Evolutionary conservation across 2,113 vertebrate genomes (phyloP).

Genomic region (Oreochromis niloticus): DNA sequence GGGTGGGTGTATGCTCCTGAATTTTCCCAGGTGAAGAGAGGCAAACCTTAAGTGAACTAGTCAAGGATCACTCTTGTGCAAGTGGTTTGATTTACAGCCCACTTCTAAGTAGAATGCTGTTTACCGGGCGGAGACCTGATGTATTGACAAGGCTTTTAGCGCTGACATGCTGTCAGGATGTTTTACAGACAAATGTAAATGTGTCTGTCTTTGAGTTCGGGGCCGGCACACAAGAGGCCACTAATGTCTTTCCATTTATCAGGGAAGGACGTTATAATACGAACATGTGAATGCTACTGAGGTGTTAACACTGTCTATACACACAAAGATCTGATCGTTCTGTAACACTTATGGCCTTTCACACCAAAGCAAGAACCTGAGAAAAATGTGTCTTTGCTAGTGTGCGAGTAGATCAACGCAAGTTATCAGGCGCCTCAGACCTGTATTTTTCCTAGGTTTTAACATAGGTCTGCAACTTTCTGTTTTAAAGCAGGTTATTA

Average conservation of each 20-base stretch:
- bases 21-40: not conserved
- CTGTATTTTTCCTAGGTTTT: not conserved
- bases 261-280: conserved; percentile 23
- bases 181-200: conserved; percentile 46
- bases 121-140: conserved; percentile 66
- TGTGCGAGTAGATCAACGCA: not conserved
- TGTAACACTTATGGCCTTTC: conserved; percentile 36
- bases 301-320: conserved; percentile 28
- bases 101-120: conserved; percentile 55
- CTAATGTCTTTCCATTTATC: conserved; percentile 53
- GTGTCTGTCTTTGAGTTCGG: conserved; percentile 12
- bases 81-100: conserved; percentile 48
- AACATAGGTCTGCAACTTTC: not conserved
- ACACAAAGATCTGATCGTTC: conserved; percentile 5
- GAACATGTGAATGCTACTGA: conserved; percentile 53
- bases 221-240: conserved; percentile 44
- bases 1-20: not conserved
- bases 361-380: conserved; percentile 20
- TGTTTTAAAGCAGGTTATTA: not conserved
- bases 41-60: not conserved
- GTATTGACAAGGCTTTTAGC: conserved; percentile 71
- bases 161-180: conserved; percentile 52
- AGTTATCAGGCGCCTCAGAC: not conserved
- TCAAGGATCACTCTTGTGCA: not conserved
- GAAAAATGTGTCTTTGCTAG: conserved; percentile 13